Conservation (phyloP, 2,797 vertebrate species). For the Pachyuromys duprasi region DNA sequence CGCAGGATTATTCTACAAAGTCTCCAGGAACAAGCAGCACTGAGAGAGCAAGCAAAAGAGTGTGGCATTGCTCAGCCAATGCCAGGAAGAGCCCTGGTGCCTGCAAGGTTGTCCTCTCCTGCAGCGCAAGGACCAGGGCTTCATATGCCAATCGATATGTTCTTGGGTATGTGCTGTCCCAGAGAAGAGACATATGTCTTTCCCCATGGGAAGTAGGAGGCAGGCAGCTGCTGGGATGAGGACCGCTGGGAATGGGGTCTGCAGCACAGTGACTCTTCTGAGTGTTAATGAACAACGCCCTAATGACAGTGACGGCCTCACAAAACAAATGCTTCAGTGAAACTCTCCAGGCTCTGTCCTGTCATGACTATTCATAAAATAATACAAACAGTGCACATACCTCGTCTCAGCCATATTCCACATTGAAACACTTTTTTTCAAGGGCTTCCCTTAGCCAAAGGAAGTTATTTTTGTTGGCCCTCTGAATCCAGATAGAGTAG, state of each 20-base stretch:
- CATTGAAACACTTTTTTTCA: background rate
- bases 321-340: background rate
- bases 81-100: background rate
- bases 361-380: background rate
- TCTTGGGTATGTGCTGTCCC: background rate
- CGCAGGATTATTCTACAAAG: background rate
- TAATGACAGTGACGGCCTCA: background rate
- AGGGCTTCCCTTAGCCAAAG: background rate
- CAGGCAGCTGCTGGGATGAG: background rate
- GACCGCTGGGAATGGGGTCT: too few species aligned
- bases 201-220: background rate
- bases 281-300: background rate
- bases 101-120: background rate
- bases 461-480: background rate
- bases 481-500: background rate
- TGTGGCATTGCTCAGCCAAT: background rate
- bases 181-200: background rate
- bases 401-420: background rate
- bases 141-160: background rate
- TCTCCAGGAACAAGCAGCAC: background rate
- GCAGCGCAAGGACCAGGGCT: background rate
- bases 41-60: background rate
- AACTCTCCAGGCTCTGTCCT: background rate
- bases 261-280: background rate
- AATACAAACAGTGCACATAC: background rate